These are phyloP conservation scores for Ochlodes sylvanus DNA, from an alignment of 2,888 invertebrate genomes.

Conservation along the genomic window DNA sequence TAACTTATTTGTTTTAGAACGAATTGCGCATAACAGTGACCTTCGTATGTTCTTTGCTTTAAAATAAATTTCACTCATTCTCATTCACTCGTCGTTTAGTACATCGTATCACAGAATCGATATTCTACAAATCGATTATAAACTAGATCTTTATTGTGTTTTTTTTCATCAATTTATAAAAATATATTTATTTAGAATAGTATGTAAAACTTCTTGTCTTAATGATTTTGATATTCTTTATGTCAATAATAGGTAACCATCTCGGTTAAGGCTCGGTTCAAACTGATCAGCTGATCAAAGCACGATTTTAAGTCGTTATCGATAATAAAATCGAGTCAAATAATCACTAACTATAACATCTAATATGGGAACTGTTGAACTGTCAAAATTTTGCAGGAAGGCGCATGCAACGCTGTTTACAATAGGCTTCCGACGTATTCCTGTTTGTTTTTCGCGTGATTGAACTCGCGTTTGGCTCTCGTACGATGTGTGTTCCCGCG, in stretches of 20 bases:
- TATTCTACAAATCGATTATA: neutral
- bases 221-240: too few species aligned
- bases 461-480: slow-evolving; percentile 54
- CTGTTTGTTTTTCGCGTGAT: slow-evolving; percentile 64
- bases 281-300: slow-evolving; percentile 16
- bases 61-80: slow-evolving; percentile 3
- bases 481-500: slow-evolving; percentile 79
- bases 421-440: slow-evolving; percentile 67
- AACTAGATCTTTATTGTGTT: neutral
- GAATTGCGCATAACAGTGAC: slow-evolving; percentile 24
- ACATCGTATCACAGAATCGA: neutral
- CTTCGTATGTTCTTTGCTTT: slow-evolving; percentile 9
- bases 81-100: neutral
- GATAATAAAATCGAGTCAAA: slow-evolving; percentile 53
- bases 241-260: too few species aligned
- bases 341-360: slow-evolving; percentile 14
- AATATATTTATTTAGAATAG: too few species aligned
- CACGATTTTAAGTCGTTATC: slow-evolving; percentile 1
- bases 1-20: slow-evolving; percentile 20
- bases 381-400: slow-evolving; percentile 83
- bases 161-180: neutral
- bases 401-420: slow-evolving; percentile 83
- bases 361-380: slow-evolving; percentile 67
- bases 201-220: too few species aligned
- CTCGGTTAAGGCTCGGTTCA: neutral